Percentiles rank a stretch among this genome's conserved stretches.
Evolutionary conservation across 2,113 vertebrate species (phyloP).

Genomic region (Campylorhamphus procurvoides): DNA sequence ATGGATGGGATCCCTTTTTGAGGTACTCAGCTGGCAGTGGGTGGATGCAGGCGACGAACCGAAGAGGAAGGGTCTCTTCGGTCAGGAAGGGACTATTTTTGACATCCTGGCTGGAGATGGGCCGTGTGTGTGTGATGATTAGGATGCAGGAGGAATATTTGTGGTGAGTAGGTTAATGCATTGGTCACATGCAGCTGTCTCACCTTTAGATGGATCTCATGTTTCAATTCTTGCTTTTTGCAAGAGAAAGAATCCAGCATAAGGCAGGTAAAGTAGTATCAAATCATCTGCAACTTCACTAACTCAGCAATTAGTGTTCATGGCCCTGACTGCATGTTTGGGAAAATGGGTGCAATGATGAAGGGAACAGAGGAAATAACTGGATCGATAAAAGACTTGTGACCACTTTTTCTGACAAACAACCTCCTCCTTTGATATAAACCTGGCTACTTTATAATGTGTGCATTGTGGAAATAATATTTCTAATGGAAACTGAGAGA

Average conservation of each 20-base stretch:
- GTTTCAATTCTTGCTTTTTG: background rate
- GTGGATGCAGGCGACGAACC: background rate
- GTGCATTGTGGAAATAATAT: background rate
- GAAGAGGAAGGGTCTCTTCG: too few species aligned
- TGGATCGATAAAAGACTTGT: background rate
- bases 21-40: background rate
- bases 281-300: background rate
- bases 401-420: background rate
- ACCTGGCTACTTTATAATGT: background rate
- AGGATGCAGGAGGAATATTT: background rate
- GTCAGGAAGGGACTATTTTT: background rate
- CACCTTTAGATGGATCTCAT: conserved; percentile 20
- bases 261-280: background rate
- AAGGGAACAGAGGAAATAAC: background rate
- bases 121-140: background rate
- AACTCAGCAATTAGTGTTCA: background rate
- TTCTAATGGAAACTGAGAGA: background rate
- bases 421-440: background rate
- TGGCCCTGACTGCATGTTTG: background rate
- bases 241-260: background rate
- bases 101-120: background rate
- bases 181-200: background rate
- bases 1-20: background rate
- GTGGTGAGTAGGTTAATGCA: background rate
- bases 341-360: background rate